These are phyloP conservation scores for Cheirogaleus medius DNA, from an alignment of 2,113 vertebrate genomes.

Conservation along the genomic window DNA sequence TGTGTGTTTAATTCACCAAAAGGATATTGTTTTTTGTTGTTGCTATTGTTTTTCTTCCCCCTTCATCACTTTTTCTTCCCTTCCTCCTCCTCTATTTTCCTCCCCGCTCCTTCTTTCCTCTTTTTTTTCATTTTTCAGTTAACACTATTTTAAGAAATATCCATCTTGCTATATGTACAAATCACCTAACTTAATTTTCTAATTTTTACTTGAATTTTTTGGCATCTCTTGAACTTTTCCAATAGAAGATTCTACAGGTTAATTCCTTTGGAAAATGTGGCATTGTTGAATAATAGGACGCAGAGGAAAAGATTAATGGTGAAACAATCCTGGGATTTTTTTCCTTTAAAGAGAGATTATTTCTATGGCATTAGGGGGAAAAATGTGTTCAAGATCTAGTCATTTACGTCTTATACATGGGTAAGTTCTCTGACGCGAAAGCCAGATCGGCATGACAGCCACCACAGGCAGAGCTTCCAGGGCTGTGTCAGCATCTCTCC, in stretches of 20 bases:
- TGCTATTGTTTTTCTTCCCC: neutral
- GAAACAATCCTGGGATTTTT: neutral
- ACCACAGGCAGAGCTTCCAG: neutral
- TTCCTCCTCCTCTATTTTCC: neutral
- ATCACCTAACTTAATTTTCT: neutral
- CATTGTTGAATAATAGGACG: neutral
- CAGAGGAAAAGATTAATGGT: neutral
- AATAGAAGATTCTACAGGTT: neutral
- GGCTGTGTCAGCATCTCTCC: neutral
- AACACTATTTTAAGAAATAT: neutral
- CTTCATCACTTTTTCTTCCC: neutral
- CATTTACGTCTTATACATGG: neutral
- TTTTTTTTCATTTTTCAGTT: neutral
- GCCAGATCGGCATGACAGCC: no score
- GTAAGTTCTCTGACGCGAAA: neutral
- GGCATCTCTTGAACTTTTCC: neutral
- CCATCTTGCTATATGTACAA: neutral
- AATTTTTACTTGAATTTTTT: neutral
- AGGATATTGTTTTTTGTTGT: neutral
- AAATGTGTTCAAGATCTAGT: neutral
- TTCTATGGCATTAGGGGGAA: neutral
- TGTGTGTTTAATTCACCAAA: neutral
- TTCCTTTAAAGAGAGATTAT: neutral
- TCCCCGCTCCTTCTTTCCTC: neutral
- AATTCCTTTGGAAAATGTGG: neutral